Base-by-base conservation (phyloP, 2,113 vertebrate species). In the Lepus americanus region DNA sequence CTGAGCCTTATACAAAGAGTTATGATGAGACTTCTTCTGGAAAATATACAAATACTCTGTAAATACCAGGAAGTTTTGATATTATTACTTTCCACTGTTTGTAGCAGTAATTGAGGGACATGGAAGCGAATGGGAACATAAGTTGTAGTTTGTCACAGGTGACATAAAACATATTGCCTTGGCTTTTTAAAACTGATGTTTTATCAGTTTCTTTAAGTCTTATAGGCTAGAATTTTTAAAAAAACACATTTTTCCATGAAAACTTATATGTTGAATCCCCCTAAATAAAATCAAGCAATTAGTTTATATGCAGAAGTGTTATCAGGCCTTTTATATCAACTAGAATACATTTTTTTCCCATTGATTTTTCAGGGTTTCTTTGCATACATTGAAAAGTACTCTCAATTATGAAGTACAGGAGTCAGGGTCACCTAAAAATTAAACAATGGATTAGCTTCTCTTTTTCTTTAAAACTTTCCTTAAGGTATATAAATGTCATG, bases 221-320 rank as follows among this genome's bases (percentile, higher is more conserved):
- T 63, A 5, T 72, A 31, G 59, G 59, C 66, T 55, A 74, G 72
- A 83, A 66, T 29, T 44, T 44, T 44, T 44, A 80, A 76, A 31
- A 86, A 93, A 85, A 85, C 10, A 22, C 66, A 66, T 36, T 66
- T 51, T 82, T 25, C 76, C 44, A 3, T 64, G 77, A 44, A 77
- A 87, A 70, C 17, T 82, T 53, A 16, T 69, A 51, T 79, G 77
- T n/a, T 33, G 70, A 91, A 82, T 8, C 23, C 53, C n/a, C 20
- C 39, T 74, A 95, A 95, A 55, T 27, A 36, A 5, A 73, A 51
- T 81, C 74, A 81, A 81, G 81, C 74, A 74, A 33, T 93, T 86
- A 64, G 69, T 81, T 90, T 87, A 63, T 87, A 29, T 27, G 93
- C 8, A 82, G 74, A 86, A 74, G 17, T 84, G 49, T 25, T 53